Base-by-base conservation (phyloP, 2,797 vertebrate genomes). In the Pseudotriccus pelzelni region DNA sequence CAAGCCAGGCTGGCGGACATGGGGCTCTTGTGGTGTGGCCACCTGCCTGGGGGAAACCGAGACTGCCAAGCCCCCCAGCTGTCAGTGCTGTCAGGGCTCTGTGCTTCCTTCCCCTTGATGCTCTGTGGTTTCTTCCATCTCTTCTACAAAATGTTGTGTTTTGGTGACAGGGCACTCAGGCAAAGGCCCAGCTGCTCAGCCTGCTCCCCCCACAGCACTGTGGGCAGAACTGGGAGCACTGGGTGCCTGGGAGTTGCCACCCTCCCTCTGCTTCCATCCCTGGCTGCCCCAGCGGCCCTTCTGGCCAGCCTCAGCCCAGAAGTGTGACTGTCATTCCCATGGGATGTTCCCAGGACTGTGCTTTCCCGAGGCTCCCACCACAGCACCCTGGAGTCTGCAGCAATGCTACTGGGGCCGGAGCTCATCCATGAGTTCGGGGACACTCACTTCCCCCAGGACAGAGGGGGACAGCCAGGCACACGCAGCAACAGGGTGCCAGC, bases 41-140 rank as follows among this genome's bases (percentile, higher is more conserved):
- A 91, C 88, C 84, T 90, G 85, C 59, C 11, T 0, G 6, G 30
- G 32, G 52, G 83, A 84, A 68, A 62, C 50, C 4, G 88, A 85
- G 73, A 78, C 39, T 41, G 59, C 50, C 0, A 14, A 64, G 28
- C 46, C 18, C 74, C 30, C 25, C 70, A 16, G 81, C 24, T 10
- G 17, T 3, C 46, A 16, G 44, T 24, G 56, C 70, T 6, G 5
- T 14, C 34, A 32, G 12, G 13, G 49, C 56, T 37, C 73, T 10
- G 25, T 0, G 0, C 34, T 19, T 39, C 27, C 30, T 34, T 36
- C 32, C 39, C 10, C n/a, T 5, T 0, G 0, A 7, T 4, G 34
- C 28, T 28, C 24, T 13, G 34, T 39, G 34, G 0, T 13, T 58
- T 62, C n/a, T 55, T 17, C 64, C 60, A 53, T 9, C 41, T 21